Evolutionary conservation across 2,888 invertebrate genomes (phyloP).

Genomic region (Cheilosia soror): DNA sequence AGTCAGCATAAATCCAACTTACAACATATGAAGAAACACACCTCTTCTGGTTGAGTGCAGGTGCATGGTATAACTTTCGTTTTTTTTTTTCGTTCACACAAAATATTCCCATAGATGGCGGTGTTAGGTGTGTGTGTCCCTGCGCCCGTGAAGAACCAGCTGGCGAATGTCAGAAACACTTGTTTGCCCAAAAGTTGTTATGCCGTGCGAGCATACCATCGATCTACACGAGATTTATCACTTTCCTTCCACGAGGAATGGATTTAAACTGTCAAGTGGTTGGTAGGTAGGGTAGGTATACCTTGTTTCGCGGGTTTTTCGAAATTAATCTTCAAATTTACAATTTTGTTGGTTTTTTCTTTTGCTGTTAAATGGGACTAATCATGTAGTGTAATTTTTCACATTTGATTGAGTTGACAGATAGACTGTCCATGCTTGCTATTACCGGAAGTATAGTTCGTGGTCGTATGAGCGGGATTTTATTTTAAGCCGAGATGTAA

Average conservation of each 20-base stretch:
- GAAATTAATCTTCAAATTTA: conserved; percentile 25
- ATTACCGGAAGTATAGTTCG: conserved; percentile 42
- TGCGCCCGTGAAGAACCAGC: conserved; percentile 8
- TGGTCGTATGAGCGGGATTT: background rate
- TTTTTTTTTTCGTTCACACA: conserved; percentile 2
- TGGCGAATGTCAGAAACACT: conserved; percentile 39
- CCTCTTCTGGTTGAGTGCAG: conserved; percentile 25
- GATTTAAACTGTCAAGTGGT: background rate
- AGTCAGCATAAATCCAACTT: conserved; percentile 49
- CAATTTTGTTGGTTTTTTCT: background rate
- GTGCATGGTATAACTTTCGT: conserved; percentile 31
- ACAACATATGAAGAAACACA: background rate
- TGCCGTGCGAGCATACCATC: conserved; percentile 24
- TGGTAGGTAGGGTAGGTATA: background rate
- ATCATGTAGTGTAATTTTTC: conserved; percentile 39
- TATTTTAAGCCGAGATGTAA: too few species aligned
- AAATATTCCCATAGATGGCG: conserved; percentile 21
- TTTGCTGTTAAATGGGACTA: conserved; percentile 22
- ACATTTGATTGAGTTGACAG: conserved; percentile 40
- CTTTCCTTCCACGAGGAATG: conserved; percentile 19
- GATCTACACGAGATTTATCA: conserved; percentile 50
- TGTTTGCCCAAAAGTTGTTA: conserved; percentile 24
- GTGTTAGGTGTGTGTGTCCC: background rate
- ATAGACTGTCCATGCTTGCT: conserved; percentile 9
- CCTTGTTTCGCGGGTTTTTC: conserved; percentile 6